These are phyloP conservation scores for Ictalurus furcatus DNA, from an alignment of 2,113 vertebrate genomes.

Conservation along the genomic window DNA sequence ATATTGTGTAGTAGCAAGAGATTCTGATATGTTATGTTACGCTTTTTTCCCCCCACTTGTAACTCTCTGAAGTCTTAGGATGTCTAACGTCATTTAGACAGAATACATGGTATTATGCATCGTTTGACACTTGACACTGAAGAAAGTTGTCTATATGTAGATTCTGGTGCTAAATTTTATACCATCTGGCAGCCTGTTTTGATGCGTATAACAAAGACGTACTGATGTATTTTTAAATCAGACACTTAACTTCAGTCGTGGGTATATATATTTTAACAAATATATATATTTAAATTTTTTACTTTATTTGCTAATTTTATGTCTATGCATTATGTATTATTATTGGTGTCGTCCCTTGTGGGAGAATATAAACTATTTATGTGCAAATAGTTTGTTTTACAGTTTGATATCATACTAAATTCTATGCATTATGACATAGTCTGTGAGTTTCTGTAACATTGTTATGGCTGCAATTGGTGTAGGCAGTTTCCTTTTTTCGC, in stretches of 20 bases:
- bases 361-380: not conserved
- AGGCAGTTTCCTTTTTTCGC: not conserved
- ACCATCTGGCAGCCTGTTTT: not conserved
- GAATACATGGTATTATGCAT: not conserved
- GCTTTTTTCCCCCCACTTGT: not conserved
- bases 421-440: not conserved
- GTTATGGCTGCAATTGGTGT: not conserved
- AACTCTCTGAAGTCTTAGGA: not conserved
- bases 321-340: not conserved
- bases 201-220: not conserved
- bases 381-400: not conserved
- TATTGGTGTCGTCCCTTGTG: not conserved
- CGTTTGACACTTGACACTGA: not conserved
- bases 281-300: too few species aligned
- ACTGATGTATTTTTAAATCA: not conserved
- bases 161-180: not conserved
- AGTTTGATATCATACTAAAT: not conserved
- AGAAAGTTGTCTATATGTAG: not conserved
- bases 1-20: not conserved
- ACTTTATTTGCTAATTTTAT: not conserved
- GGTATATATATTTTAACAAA: too few species aligned
- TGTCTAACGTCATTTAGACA: not conserved
- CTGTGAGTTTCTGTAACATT: not conserved
- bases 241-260: not conserved
- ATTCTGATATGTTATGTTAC: not conserved